Percentiles rank a stretch among this genome's conserved stretches.
phyloP scores from a whole-genome alignment of 2,797 vertebrate genomes.

The Micromesistius poutassou region DNA sequence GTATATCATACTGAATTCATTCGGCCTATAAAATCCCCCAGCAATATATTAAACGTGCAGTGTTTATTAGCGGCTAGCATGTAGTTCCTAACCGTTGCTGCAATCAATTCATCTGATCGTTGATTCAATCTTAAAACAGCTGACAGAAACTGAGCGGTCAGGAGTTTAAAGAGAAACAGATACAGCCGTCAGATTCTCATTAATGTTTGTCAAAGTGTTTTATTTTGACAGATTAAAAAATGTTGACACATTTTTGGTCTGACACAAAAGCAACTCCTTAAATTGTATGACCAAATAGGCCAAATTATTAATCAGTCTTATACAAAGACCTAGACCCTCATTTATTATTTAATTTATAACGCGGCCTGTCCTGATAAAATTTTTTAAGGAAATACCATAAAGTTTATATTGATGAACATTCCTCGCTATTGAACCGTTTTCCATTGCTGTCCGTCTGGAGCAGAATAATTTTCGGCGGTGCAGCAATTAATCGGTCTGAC shows the following conservation, averaged over 20 bases:
- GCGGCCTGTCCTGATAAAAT: too few relatives aligned
- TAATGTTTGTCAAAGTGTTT: not conserved
- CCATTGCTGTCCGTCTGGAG: conserved; percentile 38
- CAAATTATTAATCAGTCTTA: not conserved
- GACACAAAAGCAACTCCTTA: not conserved
- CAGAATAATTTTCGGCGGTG: conserved; percentile 9
- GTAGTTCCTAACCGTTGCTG: not conserved
- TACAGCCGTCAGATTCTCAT: not conserved
- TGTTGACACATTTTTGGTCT: not conserved
- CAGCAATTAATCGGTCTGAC: conserved; percentile 45
- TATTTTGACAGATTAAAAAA: not conserved
- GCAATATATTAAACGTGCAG: not conserved
- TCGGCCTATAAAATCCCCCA: not conserved
- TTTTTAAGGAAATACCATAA: not conserved
- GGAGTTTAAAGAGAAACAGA: not conserved
- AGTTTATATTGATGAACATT: not conserved
- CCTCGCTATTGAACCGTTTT: conserved; percentile 5
- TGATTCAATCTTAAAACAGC: not conserved
- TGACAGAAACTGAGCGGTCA: not conserved
- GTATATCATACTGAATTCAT: not conserved
- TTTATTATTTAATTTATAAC: not conserved
- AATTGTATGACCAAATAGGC: not conserved
- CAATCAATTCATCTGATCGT: not conserved
- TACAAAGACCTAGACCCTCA: not conserved
- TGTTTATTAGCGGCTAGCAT: not conserved